Evolutionary conservation across 2,888 invertebrate genomes (phyloP).

Genomic region (Mermis nigrescens): DNA sequence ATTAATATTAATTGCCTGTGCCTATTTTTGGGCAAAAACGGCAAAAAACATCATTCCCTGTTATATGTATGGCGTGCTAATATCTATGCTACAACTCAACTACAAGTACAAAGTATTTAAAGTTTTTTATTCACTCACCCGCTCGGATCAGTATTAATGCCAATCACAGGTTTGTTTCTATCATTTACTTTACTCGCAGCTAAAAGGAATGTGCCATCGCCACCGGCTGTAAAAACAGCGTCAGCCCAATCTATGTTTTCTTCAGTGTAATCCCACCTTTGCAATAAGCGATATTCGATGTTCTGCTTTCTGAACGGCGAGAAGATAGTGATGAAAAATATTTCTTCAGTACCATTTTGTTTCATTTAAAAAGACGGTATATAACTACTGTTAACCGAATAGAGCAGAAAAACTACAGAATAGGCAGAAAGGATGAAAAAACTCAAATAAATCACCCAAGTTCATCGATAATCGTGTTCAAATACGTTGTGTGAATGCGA

Average conservation of each 20-base stretch:
- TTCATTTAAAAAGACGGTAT: too few relatives aligned
- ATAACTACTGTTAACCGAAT: too few relatives aligned
- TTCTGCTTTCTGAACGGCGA: constrained; percentile 39
- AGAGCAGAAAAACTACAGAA: too few relatives aligned
- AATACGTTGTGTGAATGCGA: constrained; percentile 49
- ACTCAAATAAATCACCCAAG: constrained; percentile 27
- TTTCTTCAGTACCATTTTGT: too few relatives aligned
- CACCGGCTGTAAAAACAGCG: constrained; percentile 48
- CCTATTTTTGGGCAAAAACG: too few relatives aligned
- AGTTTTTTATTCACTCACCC: too few relatives aligned
- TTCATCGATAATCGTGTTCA: constrained; percentile 30
- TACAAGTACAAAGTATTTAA: background rate
- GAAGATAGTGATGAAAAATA: background rate
- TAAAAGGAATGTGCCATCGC: constrained; percentile 88
- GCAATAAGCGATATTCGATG: constrained; percentile 46
- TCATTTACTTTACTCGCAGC: constrained; percentile 64
- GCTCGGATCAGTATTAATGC: constrained; percentile 83
- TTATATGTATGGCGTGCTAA: too few relatives aligned
- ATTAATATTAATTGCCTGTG: too few relatives aligned
- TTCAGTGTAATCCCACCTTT: constrained; percentile 42
- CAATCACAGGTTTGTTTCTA: constrained; percentile 69
- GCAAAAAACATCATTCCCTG: too few relatives aligned
- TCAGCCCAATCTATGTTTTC: constrained; percentile 73
- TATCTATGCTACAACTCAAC: too few relatives aligned
- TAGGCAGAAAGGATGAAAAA: too few relatives aligned